Conservation (phyloP, 2,888 invertebrate species). For the Lochmaea crataegi region DNA sequence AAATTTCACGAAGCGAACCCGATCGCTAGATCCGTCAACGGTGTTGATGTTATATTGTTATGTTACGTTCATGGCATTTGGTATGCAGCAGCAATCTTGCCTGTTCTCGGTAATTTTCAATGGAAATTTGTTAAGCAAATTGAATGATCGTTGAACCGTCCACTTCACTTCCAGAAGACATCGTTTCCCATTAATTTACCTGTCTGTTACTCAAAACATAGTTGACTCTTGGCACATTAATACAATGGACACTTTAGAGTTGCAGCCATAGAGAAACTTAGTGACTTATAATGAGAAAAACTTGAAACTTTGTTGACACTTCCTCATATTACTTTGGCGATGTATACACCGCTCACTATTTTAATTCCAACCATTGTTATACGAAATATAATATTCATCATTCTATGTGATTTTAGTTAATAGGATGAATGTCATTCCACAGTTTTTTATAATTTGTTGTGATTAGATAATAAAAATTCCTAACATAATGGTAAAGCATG, state of each 20-base stretch:
- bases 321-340: background rate
- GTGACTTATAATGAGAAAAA: background rate
- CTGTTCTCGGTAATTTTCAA: constrained; percentile 16
- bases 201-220: constrained; percentile 3
- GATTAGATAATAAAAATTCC: no score
- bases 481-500: no score
- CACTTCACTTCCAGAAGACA: constrained; percentile 12
- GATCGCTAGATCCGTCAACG: background rate
- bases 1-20: background rate
- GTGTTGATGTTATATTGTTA: background rate
- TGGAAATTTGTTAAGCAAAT: constrained; percentile 25
- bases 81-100: constrained; percentile 1
- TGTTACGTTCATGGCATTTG: background rate
- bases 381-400: no score
- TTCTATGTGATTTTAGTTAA: no score
- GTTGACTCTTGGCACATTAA: background rate
- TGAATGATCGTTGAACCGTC: constrained; percentile 17
- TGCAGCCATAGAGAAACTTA: background rate
- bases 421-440: no score
- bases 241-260: constrained; percentile 6
- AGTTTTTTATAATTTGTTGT: no score
- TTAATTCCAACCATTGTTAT: no score
- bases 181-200: constrained; percentile 4
- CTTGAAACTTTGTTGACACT: background rate
- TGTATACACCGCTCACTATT: no score